Evolutionary conservation across 2,113 vertebrate species (phyloP), one percentile per base, ranked within the genome.

Genomic region (Pygathrix nemaeus): DNA sequence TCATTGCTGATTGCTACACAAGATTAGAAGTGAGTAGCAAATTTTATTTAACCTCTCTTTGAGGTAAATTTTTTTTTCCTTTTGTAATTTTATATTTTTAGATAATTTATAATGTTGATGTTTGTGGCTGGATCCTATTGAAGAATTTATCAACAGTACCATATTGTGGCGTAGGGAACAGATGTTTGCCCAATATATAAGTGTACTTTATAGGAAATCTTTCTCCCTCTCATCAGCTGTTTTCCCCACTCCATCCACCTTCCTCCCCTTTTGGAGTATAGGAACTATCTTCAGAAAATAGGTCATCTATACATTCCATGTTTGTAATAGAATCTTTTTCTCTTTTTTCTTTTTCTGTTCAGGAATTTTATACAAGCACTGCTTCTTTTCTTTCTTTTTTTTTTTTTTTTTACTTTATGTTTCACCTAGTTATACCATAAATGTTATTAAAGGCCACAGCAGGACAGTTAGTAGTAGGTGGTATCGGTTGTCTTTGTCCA

Each of bases 1-100:
- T 99, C 96, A 99, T 99, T 94, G 99, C 99, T 90, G 99, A 99
- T 99, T 99, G 99, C 98, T 99, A 99, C 96, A 99, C 99, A 72
- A 99, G 99, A 98, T 98, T 99, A 94, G 99, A 99, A 99, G 99
- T 99, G 97, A 98, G 99, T 91, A 92, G 72, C 70, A 50, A 27
- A 27, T 90, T 93, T 97, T 88, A 55, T 80, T 96, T 88, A 80
- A 88, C 70, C 11, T 89, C 0, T 96, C 96, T 82, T 91, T 59
- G 0, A 92, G 70, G 81, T 87, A 82, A 38, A 7, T 72, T 16
- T 45, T 75, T 17, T 1, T 45, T 91, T 75, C 35, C 27, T 90
- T 79, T 95, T 76, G 27, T 73, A 80, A 57, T 50, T 94, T 82
- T 96, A 1, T 83, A 64, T 73, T 89, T 90, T 90, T n/a, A 95